These are phyloP conservation scores for Troglohyphantes excavatus DNA, from an alignment of 2,888 invertebrate genomes.

Conservation along the genomic window DNA sequence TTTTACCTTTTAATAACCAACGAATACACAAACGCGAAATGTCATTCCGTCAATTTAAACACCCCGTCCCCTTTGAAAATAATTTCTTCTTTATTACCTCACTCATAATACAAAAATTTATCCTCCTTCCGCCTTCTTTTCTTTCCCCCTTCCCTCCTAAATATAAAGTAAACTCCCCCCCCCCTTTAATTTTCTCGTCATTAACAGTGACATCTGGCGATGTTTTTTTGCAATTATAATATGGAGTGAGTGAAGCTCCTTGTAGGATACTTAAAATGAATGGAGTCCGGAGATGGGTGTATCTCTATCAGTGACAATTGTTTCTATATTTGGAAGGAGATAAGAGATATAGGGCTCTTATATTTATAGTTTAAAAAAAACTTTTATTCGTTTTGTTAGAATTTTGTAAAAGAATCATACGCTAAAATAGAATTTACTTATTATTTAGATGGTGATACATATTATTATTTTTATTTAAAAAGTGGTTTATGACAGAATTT, in stretches of 20 bases:
- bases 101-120: slow-evolving; percentile 30
- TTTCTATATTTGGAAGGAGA: too few relatives aligned
- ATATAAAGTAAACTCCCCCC: slow-evolving; percentile 30
- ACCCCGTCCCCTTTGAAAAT: neutral
- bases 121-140: neutral
- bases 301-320: neutral
- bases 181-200: slow-evolving; percentile 74
- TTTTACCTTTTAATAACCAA: slow-evolving; percentile 33
- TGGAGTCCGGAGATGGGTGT: slow-evolving; percentile 44
- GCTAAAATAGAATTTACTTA: too few relatives aligned
- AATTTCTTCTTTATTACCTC: neutral
- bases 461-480: too few relatives aligned
- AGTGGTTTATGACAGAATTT: too few relatives aligned
- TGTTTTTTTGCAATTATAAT: slow-evolving; percentile 74
- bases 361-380: too few relatives aligned
- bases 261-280: slow-evolving; percentile 48
- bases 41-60: slow-evolving; percentile 52
- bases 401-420: too few relatives aligned
- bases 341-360: too few relatives aligned
- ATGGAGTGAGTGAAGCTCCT: slow-evolving; percentile 70
- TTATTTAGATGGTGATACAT: too few relatives aligned
- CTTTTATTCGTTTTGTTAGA: too few relatives aligned
- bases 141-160: slow-evolving; percentile 9
- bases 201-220: slow-evolving; percentile 75
- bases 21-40: slow-evolving; percentile 12